phyloP scores from a whole-genome alignment of 2,888 invertebrate genomes.

The Protodeltote pygarga region DNA sequence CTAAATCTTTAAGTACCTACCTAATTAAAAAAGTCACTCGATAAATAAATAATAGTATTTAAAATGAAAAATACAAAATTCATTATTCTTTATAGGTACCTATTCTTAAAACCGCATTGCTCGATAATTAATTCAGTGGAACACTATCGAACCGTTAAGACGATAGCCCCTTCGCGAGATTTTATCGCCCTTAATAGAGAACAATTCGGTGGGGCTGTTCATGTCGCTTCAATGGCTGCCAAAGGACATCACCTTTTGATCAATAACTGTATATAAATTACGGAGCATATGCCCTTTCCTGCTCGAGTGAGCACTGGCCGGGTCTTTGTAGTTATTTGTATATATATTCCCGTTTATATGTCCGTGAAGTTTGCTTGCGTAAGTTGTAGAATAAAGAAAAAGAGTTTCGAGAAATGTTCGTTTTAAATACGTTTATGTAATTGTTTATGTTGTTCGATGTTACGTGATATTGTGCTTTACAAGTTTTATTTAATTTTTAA shows the following conservation, averaged over 20 bases:
- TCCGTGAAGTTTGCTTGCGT: slow-evolving; percentile 37
- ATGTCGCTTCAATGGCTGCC: slow-evolving; percentile 78
- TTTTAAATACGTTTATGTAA: neutral
- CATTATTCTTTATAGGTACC: slow-evolving; percentile 14
- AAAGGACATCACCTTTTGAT: slow-evolving; percentile 85
- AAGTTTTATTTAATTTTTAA: neutral
- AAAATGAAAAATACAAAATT: too few relatives aligned
- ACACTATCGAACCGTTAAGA: slow-evolving; percentile 68
- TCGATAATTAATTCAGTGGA: slow-evolving; percentile 63
- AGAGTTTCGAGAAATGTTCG: neutral
- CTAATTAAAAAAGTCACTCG: too few relatives aligned
- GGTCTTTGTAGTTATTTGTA: slow-evolving; percentile 68
- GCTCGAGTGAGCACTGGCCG: slow-evolving; percentile 75
- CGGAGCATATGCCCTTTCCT: slow-evolving; percentile 83
- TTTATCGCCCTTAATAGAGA: slow-evolving; percentile 81
- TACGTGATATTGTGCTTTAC: neutral
- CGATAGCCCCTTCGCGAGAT: slow-evolving; percentile 71
- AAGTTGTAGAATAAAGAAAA: slow-evolving; percentile 16
- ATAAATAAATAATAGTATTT: too few relatives aligned
- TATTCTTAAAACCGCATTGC: slow-evolving; percentile 51
- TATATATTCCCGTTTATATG: slow-evolving; percentile 51
- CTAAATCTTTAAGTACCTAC: too few relatives aligned
- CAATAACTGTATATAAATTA: slow-evolving; percentile 87
- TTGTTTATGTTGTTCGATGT: neutral
- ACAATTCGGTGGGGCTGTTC: slow-evolving; percentile 74